Percentiles rank a stretch among this genome's conserved stretches.
phyloP scores from a whole-genome alignment of 1,140 invertebrate species.

The Teleopsis dalmanni region DNA sequence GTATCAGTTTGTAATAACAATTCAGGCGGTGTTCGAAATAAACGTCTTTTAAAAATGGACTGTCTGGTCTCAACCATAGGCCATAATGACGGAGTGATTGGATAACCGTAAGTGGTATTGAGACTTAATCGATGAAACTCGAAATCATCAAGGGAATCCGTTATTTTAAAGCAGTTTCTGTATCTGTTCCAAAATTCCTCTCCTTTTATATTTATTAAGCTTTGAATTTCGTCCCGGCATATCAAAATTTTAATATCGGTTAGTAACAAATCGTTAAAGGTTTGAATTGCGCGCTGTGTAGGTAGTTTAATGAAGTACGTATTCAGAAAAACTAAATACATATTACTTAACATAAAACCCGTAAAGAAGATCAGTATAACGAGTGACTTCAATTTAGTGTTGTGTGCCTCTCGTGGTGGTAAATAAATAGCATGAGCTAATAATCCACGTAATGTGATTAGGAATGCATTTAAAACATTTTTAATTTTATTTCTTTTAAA shows the following conservation, averaged over 20 bases:
- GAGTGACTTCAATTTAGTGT: too few species aligned
- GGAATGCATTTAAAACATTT: too few species aligned
- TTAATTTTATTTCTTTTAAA: too few species aligned
- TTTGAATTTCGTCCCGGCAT: neutral
- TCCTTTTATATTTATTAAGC: neutral
- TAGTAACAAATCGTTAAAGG: constrained; percentile 11
- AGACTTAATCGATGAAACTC: neutral
- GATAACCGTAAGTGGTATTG: constrained; percentile 1
- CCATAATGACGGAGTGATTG: neutral
- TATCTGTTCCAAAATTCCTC: neutral
- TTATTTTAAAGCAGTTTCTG: neutral
- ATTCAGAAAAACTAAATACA: constrained; percentile 25
- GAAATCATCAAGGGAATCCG: neutral
- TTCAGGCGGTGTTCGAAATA: neutral
- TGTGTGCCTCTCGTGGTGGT: too few species aligned
- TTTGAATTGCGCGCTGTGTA: constrained; percentile 9
- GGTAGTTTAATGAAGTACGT: constrained; percentile 21
- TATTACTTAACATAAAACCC: constrained; percentile 27
- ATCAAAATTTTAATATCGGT: neutral
- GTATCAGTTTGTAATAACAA: neutral
- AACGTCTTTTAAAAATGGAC: neutral
- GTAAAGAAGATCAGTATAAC: constrained; percentile 21
- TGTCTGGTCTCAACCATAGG: neutral
- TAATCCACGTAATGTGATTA: too few species aligned
- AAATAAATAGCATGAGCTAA: too few species aligned